Evolutionary conservation across 2,888 invertebrate genomes (phyloP).

Genomic region (Rotaria macrura): DNA sequence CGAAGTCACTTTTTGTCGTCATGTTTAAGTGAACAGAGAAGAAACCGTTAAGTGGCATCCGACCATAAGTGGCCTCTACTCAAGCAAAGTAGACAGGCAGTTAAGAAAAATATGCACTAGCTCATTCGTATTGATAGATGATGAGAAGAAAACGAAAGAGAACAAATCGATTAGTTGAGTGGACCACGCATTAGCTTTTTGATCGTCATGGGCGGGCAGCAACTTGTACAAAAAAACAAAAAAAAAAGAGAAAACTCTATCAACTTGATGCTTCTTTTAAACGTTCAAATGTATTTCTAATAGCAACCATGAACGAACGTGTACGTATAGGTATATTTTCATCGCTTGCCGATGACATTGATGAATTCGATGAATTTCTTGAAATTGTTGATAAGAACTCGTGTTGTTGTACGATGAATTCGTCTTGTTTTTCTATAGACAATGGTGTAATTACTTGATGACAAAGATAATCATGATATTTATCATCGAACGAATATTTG

Average conservation of each 20-base stretch:
- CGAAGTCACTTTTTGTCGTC: constrained; percentile 2
- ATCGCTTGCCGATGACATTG: neutral
- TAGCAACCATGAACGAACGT: neutral
- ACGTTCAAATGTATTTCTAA: neutral
- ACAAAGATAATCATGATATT: neutral
- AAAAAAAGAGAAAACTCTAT: neutral
- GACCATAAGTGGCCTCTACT: neutral
- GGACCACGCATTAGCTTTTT: neutral
- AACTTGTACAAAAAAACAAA: neutral
- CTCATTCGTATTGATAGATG: neutral
- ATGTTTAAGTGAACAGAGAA: neutral
- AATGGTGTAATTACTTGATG: neutral
- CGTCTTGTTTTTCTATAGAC: neutral
- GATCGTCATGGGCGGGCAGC: neutral
- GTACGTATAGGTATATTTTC: neutral
- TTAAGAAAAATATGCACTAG: neutral
- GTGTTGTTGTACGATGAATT: neutral
- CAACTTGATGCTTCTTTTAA: neutral
- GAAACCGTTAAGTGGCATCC: neutral
- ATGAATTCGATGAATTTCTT: neutral
- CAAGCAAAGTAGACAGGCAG: neutral
- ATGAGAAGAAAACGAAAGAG: neutral
- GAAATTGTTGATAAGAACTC: neutral
- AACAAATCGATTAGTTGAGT: constrained; percentile 1
- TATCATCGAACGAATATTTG: neutral